Conservation (phyloP, 2,113 vertebrate genomes). For the Glaucomys volans region DNA sequence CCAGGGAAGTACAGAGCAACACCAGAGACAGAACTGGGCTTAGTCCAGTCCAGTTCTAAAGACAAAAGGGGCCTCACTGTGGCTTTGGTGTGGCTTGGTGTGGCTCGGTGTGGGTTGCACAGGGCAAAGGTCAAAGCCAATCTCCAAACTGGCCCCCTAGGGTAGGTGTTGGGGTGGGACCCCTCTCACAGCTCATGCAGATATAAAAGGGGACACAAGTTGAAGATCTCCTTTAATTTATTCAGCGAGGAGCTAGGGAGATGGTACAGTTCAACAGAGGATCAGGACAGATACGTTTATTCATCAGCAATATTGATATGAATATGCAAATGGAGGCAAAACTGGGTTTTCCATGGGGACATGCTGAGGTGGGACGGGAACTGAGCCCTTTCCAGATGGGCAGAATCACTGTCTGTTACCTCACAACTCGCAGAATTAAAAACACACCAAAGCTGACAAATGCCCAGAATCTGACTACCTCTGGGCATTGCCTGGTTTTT, state of each 20-base stretch:
- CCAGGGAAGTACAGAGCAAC: not conserved
- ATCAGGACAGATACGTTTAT: not conserved
- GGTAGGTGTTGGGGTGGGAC: not conserved
- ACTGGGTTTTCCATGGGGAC: not conserved
- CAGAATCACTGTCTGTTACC: not conserved
- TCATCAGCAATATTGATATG: not conserved
- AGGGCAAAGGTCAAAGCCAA: not conserved
- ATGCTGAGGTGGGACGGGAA: not conserved
- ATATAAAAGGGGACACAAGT: not conserved
- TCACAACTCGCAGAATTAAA: rapidly evolving
- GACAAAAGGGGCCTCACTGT: rapidly evolving
- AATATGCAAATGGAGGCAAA: too few relatives aligned
- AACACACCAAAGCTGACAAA: not conserved
- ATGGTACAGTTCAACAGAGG: not conserved
- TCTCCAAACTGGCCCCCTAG: not conserved
- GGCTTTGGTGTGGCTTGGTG: too few relatives aligned
- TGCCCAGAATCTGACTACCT: not conserved
- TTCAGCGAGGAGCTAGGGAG: not conserved
- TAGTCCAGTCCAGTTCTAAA: not conserved
- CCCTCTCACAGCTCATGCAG: not conserved
- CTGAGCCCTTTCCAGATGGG: not conserved
- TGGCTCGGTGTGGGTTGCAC: too few relatives aligned
- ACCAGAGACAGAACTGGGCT: not conserved
- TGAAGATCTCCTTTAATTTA: not conserved
- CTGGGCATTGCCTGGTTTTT: not conserved